These are phyloP conservation scores for Nephrotoma guestfalica DNA, from an alignment of 2,888 invertebrate species.

Conservation along the genomic window DNA sequence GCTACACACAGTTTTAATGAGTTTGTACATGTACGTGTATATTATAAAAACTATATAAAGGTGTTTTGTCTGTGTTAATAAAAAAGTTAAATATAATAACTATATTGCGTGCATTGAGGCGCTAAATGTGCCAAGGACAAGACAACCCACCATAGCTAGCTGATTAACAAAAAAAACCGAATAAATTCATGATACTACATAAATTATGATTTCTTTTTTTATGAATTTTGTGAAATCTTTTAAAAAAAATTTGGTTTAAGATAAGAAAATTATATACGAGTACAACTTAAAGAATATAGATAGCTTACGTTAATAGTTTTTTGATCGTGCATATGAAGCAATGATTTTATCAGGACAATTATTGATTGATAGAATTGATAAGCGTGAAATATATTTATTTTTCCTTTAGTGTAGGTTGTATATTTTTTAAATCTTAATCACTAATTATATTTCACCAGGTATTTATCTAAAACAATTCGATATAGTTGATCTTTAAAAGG, in stretches of 20 bases:
- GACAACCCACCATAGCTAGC: background rate
- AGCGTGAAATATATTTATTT: background rate
- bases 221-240: background rate
- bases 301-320: background rate
- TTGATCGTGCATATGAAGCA: background rate
- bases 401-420: too few species aligned
- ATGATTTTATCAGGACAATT: background rate
- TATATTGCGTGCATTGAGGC: constrained; percentile 14
- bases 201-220: background rate
- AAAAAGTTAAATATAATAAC: background rate
- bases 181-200: background rate
- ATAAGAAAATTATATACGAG: background rate
- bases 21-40: background rate
- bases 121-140: constrained; percentile 17
- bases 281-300: background rate
- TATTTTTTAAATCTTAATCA: too few species aligned
- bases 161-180: background rate
- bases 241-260: background rate
- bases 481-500: too few species aligned
- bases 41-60: background rate
- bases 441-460: too few species aligned
- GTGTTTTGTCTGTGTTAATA: constrained; percentile 1
- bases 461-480: too few species aligned
- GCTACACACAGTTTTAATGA: background rate
- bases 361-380: background rate